Base-by-base conservation (phyloP, 2,797 vertebrate genomes). In the Trematomus bernacchii region DNA sequence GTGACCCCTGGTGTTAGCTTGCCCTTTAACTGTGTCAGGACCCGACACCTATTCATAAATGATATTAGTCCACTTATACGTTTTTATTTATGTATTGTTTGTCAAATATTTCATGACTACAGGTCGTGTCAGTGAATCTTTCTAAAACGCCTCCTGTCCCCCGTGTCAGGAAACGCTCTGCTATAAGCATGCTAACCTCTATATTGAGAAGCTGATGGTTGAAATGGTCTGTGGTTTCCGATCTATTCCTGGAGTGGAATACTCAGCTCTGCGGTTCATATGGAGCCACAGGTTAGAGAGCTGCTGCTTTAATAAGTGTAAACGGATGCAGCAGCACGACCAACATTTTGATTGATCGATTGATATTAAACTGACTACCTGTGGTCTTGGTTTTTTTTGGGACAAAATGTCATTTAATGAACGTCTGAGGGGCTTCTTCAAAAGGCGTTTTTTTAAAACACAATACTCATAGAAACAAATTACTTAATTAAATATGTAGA, bases 191-290 rank as follows among this genome's bases (percentile, higher is more conserved):
- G 46, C 73, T 30, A 65, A 79, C 75, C 30, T 81, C 80, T 85
- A 85, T 85, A 84, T 80, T 12, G 30, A 84, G 88, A 52, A 54
- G 57, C 57, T 40, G 73, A 77, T 82, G 79, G 79, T 85, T 79
- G 53, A 67, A 71, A 84, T 80, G 70, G 85, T 83, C 77, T 84
- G 88, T 85, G 85, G 87, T 88, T 87, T 89, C 85, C 47, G 18
- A 71, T 90, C 92, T 93, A 91, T 93, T 93, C 71, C 74, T 82
- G 86, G 89, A 88, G 81, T 83, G 87, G 89, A 92, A 89, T 1
- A 54, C 86, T 89, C 87, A 85, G 84, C 85, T 71, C 80, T 52
- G 65, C 55, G 87, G 88, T 87, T 87, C 89, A 86, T 90, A 83
- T 79, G 48, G 76, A 87, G 86, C 71, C 69, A 67, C 82, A 78